These are phyloP conservation scores for Sesia bembeciformis DNA, from an alignment of 2,888 invertebrate species.

Conservation along the genomic window DNA sequence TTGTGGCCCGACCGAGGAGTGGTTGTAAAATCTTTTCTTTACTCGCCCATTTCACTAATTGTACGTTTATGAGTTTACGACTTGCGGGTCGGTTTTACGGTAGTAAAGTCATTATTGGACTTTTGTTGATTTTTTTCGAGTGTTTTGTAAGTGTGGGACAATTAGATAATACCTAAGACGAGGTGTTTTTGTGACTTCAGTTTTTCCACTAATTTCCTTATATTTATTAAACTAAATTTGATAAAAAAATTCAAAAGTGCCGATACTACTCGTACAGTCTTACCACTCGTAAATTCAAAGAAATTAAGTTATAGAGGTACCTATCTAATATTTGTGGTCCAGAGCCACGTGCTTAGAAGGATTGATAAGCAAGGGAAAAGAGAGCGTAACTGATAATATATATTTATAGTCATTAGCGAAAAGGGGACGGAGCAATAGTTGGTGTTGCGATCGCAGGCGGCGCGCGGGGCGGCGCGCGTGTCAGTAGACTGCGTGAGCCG, in stretches of 20 bases:
- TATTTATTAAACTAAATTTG: too few species aligned
- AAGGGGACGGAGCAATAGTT: conserved; percentile 71
- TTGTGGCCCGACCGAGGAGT: conserved; percentile 67
- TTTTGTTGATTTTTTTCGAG: conserved; percentile 6
- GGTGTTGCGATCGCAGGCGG: conserved; percentile 38
- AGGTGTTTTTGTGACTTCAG: too few species aligned
- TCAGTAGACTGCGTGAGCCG: conserved; percentile 79
- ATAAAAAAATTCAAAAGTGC: too few species aligned
- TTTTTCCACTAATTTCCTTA: too few species aligned
- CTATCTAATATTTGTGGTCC: not conserved
- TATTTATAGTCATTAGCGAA: conserved; percentile 72
- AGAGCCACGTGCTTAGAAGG: conserved; percentile 47
- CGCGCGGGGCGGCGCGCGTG: conserved; percentile 77
- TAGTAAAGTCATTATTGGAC: conserved; percentile 50
- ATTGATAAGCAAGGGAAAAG: conserved; percentile 67
- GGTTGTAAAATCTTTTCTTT: conserved; percentile 75
- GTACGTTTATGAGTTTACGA: conserved; percentile 74
- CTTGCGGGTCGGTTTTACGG: conserved; percentile 67
- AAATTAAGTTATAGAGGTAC: too few species aligned
- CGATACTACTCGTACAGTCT: too few species aligned
- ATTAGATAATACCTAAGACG: not conserved
- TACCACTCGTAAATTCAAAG: too few species aligned
- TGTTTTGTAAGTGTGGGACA: not conserved
- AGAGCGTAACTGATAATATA: conserved; percentile 66
- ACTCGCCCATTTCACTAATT: conserved; percentile 72